phyloP scores from a whole-genome alignment of 2,888 invertebrate species.

The Incurvaria masculella region DNA sequence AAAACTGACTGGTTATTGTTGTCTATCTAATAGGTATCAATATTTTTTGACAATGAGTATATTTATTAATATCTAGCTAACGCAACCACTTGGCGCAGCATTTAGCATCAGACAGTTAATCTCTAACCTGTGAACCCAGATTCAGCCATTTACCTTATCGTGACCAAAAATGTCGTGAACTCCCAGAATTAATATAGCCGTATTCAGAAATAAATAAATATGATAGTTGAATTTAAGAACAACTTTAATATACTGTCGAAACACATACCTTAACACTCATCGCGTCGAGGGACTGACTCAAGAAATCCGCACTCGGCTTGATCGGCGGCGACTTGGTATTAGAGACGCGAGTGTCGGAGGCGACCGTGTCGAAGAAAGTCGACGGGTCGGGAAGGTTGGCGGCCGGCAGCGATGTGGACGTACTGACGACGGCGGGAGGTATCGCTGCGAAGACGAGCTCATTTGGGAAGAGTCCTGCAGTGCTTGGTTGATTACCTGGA shows the following conservation, averaged over 20 bases:
- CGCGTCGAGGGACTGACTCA: constrained; percentile 40
- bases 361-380: constrained; percentile 49
- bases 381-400: constrained; percentile 46
- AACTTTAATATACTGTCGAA: background rate
- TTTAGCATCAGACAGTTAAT: too few species aligned
- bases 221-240: background rate
- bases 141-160: too few species aligned
- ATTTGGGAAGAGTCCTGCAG: constrained; percentile 28
- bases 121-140: too few species aligned
- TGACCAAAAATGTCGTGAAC: too few species aligned
- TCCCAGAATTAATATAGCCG: too few species aligned
- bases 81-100: too few species aligned
- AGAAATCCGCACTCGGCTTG: constrained; percentile 21
- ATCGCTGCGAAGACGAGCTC: constrained; percentile 32
- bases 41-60: too few species aligned
- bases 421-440: constrained; percentile 34
- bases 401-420: constrained; percentile 34
- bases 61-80: too few species aligned
- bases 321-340: constrained; percentile 26
- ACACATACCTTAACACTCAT: constrained; percentile 34
- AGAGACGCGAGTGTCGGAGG: constrained; percentile 34
- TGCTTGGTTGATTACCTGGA: constrained; percentile 24
- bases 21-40: too few species aligned
- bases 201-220: too few species aligned
- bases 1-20: too few species aligned